Percentiles rank a stretch among this genome's conserved stretches.
These are phyloP conservation scores for Empidonax traillii DNA, from an alignment of 2,113 vertebrate species.

Conservation along the genomic window DNA sequence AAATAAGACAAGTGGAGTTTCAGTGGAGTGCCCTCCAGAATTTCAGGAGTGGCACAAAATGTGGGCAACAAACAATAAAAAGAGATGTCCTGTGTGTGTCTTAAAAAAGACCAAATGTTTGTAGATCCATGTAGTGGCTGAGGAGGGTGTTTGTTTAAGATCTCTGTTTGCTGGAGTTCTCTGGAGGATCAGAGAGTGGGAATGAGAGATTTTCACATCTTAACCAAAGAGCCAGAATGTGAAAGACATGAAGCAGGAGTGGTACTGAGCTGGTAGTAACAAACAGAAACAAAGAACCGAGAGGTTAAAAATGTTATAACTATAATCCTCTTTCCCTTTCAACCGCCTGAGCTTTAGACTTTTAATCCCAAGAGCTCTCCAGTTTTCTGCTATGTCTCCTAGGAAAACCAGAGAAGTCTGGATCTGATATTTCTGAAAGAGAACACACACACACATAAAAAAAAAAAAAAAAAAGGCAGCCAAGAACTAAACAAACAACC, in stretches of 20 bases:
- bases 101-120: neutral
- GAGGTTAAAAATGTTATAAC: conserved; percentile 34
- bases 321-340: conserved; percentile 24
- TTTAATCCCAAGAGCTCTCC: conserved; percentile 51
- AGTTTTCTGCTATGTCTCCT: neutral
- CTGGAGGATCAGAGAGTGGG: conserved; percentile 23
- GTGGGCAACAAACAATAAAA: neutral
- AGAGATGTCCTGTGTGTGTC: neutral
- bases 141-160: conserved; percentile 25
- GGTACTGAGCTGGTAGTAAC: conserved; percentile 9
- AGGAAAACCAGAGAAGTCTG: conserved; percentile 27
- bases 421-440: neutral
- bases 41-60: neutral
- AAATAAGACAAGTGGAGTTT: neutral
- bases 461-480: neutral
- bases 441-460: neutral
- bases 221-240: conserved; percentile 9
- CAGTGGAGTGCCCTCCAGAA: neutral
- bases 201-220: conserved; percentile 28
- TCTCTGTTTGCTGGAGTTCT: conserved; percentile 2
- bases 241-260: neutral
- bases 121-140: neutral
- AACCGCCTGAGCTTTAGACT: conserved; percentile 2
- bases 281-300: conserved; percentile 9
- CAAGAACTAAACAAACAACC: conserved; percentile 25